Evolutionary conservation across 2,113 vertebrate genomes (phyloP), one percentile per base, ranked within the genome.

Genomic region (Sphyrna mokarran): DNA sequence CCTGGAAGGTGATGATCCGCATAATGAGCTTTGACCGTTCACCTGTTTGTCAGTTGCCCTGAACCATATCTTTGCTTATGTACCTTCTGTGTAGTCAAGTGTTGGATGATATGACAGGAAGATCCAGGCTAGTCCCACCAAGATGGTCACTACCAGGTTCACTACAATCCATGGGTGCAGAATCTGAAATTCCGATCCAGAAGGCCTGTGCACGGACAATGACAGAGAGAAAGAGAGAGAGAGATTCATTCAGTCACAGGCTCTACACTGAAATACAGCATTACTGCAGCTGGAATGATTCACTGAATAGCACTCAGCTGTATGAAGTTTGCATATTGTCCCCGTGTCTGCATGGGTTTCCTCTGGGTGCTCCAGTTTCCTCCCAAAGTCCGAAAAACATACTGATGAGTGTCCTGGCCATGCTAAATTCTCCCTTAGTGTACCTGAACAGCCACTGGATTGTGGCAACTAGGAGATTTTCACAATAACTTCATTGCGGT

Each of bases 51-150:
- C 22, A 87, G 40, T 87, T 8, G 54, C 85, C 87, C 63, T 91
- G 33, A 93, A 93, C 37, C 29, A 37, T 22, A 61, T 68, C 89
- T 93, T 93, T 93, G 58, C 33, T 93, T 33, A 68, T 9, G 8
- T 97, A 99, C 99, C 98, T 97, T 98, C 98, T 83, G 98, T 99
- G 96, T 98, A 98, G 97, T 99, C 99, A n/a, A 97, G 96, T 58
- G 98, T 97, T 43, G 99, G 98, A n/a, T 97, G 97, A 0, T 97
- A 98, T 95, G 98, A 98, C 66, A 99, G 96, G 96, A 98, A 98
- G 95, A 99, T 97, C 99, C 99, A 99, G 96, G 98, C 98, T 96
- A 99, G 96, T 20, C 98, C 98, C 96, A 98, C 98, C 95, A 99
- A 97, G 96, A 99, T 96, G 5, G 99, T 98, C 96, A 99, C 98